Conservation (phyloP, 1,140 invertebrate species). For the Drosophila dunni region DNA sequence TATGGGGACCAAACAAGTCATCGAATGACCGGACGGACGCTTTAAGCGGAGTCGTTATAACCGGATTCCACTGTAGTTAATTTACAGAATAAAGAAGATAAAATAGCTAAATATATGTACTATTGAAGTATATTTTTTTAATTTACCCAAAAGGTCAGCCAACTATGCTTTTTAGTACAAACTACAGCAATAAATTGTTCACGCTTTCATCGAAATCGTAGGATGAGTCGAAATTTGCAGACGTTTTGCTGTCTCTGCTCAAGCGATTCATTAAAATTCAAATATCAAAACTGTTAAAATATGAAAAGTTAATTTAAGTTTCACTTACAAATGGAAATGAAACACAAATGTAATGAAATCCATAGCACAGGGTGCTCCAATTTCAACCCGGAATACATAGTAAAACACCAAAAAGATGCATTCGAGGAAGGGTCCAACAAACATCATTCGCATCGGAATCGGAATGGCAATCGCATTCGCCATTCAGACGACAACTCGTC, state of each 20-base stretch:
- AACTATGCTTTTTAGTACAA: no score
- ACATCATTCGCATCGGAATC: slow-evolving; percentile 57
- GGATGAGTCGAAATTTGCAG: background rate
- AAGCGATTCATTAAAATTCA: slow-evolving; percentile 65
- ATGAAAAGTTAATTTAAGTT: slow-evolving; percentile 81
- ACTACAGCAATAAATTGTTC: no score
- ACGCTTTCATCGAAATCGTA: background rate
- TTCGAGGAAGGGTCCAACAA: slow-evolving; percentile 37
- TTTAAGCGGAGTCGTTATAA: no score
- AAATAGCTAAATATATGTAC: no score
- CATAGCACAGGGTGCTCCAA: slow-evolving; percentile 43
- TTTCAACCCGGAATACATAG: slow-evolving; percentile 20
- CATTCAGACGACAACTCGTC: slow-evolving; percentile 46
- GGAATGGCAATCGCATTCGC: slow-evolving; percentile 1
- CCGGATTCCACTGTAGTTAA: no score
- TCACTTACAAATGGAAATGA: slow-evolving; percentile 80
- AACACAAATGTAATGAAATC: slow-evolving; percentile 76
- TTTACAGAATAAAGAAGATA: no score
- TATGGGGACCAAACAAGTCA: no score
- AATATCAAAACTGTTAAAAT: slow-evolving; percentile 70
- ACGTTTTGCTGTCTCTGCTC: background rate
- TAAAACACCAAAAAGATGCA: slow-evolving; percentile 1
- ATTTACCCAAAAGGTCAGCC: no score
- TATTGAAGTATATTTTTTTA: no score
- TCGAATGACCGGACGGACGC: no score